A percentile compares a stretch with the other conserved stretches of the same genome.
These are phyloP conservation scores for Thomomys bottae DNA, from an alignment of 2,113 vertebrate genomes.

Conservation along the genomic window DNA sequence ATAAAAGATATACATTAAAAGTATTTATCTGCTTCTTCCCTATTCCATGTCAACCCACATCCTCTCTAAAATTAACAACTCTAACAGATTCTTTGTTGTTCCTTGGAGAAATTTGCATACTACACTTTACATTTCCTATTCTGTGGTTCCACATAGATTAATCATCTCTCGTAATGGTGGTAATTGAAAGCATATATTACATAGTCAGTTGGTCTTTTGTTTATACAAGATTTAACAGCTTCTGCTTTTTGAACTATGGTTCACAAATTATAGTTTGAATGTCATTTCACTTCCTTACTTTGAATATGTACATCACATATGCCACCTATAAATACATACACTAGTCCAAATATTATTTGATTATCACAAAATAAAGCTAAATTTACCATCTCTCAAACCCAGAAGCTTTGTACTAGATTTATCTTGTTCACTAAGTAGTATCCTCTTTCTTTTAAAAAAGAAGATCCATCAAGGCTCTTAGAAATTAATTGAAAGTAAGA, in stretches of 20 bases:
- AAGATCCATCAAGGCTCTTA: background rate
- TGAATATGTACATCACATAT: background rate
- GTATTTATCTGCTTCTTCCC: background rate
- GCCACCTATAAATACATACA: background rate
- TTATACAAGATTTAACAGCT: background rate
- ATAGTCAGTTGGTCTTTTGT: background rate
- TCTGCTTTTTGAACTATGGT: background rate
- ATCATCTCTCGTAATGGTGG: background rate
- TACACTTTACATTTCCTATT: background rate
- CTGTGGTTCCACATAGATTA: background rate
- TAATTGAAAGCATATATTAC: background rate
- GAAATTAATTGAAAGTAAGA: background rate
- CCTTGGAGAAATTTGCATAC: background rate
- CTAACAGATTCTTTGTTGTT: background rate
- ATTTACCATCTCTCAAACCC: background rate
- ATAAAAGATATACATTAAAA: background rate
- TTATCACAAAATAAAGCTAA: background rate
- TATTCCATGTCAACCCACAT: background rate
- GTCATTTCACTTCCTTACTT: background rate
- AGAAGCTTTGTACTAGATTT: background rate
- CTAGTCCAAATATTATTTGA: background rate
- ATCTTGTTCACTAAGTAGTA: background rate
- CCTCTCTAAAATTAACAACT: background rate
- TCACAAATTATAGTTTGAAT: background rate
- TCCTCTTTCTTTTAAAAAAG: background rate